These are phyloP conservation scores for Xiphophorus couchianus DNA, from an alignment of 2,113 vertebrate genomes.

Conservation along the genomic window DNA sequence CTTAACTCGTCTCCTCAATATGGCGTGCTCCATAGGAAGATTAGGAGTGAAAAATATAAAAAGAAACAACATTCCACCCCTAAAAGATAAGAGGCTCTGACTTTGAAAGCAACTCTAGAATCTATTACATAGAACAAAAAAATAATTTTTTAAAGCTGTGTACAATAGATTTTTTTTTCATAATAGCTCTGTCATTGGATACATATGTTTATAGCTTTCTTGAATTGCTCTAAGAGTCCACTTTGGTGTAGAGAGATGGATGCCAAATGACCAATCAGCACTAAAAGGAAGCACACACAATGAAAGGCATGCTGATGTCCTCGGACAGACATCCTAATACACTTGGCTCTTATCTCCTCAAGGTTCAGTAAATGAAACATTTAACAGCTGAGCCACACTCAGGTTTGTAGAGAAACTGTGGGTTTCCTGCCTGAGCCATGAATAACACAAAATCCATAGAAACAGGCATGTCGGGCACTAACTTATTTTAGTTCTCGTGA, in stretches of 20 bases:
- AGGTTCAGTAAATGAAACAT: constrained; percentile 77
- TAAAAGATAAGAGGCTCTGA: constrained; percentile 15
- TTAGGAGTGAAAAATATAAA: constrained; percentile 30
- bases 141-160: constrained; percentile 43
- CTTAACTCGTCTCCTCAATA: constrained; percentile 36
- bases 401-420: constrained; percentile 19
- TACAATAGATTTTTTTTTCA: constrained; percentile 40
- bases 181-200: constrained; percentile 10
- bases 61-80: constrained; percentile 13
- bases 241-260: constrained; percentile 54
- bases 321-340: constrained; percentile 66
- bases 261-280: constrained; percentile 70
- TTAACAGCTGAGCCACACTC: constrained; percentile 61
- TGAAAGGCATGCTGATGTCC: constrained; percentile 51
- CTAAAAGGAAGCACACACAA: constrained; percentile 55
- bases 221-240: constrained; percentile 57
- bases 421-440: constrained; percentile 22
- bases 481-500: constrained; percentile 17
- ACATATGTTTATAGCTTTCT: constrained; percentile 52
- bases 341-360: constrained; percentile 72
- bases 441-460: constrained; percentile 24
- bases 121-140: constrained; percentile 44
- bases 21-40: constrained; percentile 15
- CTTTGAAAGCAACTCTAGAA: constrained; percentile 48
- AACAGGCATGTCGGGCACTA: constrained; percentile 29